phyloP scores from a whole-genome alignment of 2,113 vertebrate species.

The Emydura subglobosa region DNA sequence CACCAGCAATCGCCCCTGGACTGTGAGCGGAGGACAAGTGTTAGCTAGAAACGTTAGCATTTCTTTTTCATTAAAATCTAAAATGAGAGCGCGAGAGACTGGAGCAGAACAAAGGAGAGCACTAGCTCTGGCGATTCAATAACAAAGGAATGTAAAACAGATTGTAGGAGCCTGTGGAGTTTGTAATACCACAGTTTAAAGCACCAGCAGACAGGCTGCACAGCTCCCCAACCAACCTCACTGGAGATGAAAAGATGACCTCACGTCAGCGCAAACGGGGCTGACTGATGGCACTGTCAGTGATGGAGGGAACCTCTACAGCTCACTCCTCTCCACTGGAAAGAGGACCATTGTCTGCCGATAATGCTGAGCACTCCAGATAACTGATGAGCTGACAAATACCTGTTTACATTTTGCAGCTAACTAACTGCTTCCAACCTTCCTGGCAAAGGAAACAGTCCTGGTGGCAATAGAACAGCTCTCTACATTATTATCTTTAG shows the following conservation, averaged over 20 bases:
- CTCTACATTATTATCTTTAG: neutral
- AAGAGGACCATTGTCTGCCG: neutral
- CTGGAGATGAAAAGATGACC: constrained; percentile 25
- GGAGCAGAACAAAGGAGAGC: neutral
- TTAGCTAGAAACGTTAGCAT: neutral
- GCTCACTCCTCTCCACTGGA: constrained; percentile 15
- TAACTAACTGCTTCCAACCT: constrained; percentile 13
- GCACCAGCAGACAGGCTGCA: constrained; percentile 4
- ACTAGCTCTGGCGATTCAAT: neutral
- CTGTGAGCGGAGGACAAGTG: neutral
- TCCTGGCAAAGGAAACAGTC: neutral
- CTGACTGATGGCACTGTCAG: constrained; percentile 10
- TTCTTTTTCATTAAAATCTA: neutral
- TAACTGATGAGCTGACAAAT: constrained; percentile 41
- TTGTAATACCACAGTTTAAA: constrained; percentile 6
- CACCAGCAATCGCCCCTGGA: neutral
- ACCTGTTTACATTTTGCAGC: neutral
- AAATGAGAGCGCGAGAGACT: neutral
- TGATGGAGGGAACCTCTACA: neutral
- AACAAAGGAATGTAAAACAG: constrained; percentile 39
- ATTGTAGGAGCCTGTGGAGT: constrained; percentile 17
- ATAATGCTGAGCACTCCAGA: neutral
- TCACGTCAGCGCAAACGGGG: neutral
- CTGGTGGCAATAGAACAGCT: neutral
- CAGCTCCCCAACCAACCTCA: constrained; percentile 3